Base-by-base conservation (phyloP, 2,113 vertebrate species). In the Willisornis vidua region DNA sequence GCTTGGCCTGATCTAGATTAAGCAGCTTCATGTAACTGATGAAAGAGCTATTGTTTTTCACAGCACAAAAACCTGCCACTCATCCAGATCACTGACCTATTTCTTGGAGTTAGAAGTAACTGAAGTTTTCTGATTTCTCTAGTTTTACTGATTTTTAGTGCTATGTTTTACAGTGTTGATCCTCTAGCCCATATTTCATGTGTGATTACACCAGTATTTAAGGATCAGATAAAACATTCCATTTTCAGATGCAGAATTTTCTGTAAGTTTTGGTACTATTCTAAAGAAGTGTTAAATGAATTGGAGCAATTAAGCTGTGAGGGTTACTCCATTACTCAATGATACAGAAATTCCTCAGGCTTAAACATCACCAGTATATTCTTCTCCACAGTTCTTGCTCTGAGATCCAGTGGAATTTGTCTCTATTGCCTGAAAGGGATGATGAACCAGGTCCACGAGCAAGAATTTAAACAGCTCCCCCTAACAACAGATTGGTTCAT, bases 31-130 rank as follows among this genome's bases (percentile, higher is more conserved):
- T 62, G 49, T 77, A 95, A 91, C 73, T 79, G 84, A 77, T 94
- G 81, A 95, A 97, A 89, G 92, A 91, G 39, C 71, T 82, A 83
- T 95, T 96, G 95, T 96, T 94, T 85, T 70, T 89, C 74, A 81
- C 45, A 70, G 75, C 35, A 87, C 55, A 94, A 96, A 88, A 95
- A 65, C 63, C 63, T 91, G 76, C 91, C 59, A 37, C 67, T 89
- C 33, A 51, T 83, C 67, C 81, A 94, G 93, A 87, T 87, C 39
- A 55, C 67, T 89, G 89, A 93, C 86, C 84, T 96, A 55, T 91
- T 97, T 96, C 65, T 84, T 90, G 33, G 58, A 94, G 66, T 94
- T 77, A 95, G 61, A 91, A 62, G 63, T 89, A 92, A 80, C 29
- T 19, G 12, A 41, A 14, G 37, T 63, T 43, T 63, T 43, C 37